These are phyloP conservation scores for Anthoscopus minutus DNA, from an alignment of 2,113 vertebrate genomes.

Conservation along the genomic window DNA sequence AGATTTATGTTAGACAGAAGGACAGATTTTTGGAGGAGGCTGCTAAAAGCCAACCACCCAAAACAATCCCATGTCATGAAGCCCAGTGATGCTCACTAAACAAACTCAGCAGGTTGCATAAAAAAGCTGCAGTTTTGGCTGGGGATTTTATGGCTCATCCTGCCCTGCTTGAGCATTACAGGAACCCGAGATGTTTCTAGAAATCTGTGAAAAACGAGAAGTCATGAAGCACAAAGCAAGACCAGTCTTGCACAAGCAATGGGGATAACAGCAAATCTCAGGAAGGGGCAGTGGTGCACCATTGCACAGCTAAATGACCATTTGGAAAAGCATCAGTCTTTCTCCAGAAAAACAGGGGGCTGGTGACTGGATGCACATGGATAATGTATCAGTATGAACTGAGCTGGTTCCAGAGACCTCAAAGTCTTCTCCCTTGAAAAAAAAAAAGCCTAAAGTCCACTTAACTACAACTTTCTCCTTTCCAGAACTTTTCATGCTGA, in stretches of 20 bases:
- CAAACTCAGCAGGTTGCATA: not conserved
- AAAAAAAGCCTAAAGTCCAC: not conserved
- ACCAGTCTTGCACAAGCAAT: not conserved
- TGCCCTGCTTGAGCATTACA: fast-evolving
- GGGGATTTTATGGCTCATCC: not conserved
- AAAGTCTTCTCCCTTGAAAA: not conserved
- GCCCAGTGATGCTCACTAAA: not conserved
- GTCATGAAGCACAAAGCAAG: fast-evolving
- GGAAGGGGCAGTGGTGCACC: not conserved
- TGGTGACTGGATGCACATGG: not conserved
- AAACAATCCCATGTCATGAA: not conserved
- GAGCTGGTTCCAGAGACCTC: not conserved
- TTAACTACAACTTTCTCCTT: not conserved
- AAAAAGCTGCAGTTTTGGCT: not conserved
- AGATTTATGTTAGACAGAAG: not conserved
- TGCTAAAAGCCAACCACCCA: not conserved
- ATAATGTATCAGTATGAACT: fast-evolving
- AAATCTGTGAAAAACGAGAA: not conserved
- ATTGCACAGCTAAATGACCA: not conserved
- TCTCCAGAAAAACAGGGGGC: fast-evolving
- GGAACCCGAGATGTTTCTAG: not conserved
- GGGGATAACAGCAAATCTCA: not conserved
- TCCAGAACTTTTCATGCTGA: not conserved
- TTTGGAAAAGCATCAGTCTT: not conserved
- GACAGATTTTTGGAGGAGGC: not conserved